phyloP scores from a whole-genome alignment of 2,797 vertebrate species.

The Sardinella longiceps region DNA sequence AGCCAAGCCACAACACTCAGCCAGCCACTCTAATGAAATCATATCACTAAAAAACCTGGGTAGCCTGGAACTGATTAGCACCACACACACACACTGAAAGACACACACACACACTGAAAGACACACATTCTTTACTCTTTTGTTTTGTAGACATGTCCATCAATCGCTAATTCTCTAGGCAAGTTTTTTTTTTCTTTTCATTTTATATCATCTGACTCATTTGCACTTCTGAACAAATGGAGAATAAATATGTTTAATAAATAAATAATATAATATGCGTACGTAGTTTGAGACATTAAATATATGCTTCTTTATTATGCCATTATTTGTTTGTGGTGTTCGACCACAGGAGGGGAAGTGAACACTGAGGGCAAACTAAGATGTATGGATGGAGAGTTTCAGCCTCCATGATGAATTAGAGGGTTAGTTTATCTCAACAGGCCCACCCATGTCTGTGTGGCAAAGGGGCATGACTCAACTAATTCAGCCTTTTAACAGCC shows the following conservation, averaged over 20 bases:
- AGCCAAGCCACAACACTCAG: constrained; percentile 44
- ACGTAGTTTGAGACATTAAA: neutral
- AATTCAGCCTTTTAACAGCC: neutral
- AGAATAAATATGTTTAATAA: too few relatives aligned
- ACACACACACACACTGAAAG: constrained; percentile 36
- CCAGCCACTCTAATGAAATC: constrained; percentile 69
- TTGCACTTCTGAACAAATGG: too few relatives aligned
- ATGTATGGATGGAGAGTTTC: neutral
- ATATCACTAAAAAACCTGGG: constrained; percentile 63
- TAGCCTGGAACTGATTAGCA: constrained; percentile 75
- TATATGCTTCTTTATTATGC: too few relatives aligned
- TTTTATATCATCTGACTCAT: too few relatives aligned
- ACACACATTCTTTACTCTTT: neutral
- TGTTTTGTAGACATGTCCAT: neutral
- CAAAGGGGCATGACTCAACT: neutral
- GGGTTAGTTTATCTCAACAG: neutral
- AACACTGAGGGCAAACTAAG: neutral
- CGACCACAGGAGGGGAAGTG: neutral
- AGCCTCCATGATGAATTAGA: neutral
- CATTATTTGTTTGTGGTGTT: neutral
- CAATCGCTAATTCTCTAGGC: neutral
- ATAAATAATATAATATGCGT: too few relatives aligned
- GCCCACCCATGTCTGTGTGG: neutral
- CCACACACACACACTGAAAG: constrained; percentile 43
- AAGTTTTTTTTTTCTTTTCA: too few relatives aligned